Evolutionary conservation across 1,140 invertebrate species (phyloP), one percentile per base, ranked within the genome.

Genomic region (Scaptodrosophila lebanonensis): DNA sequence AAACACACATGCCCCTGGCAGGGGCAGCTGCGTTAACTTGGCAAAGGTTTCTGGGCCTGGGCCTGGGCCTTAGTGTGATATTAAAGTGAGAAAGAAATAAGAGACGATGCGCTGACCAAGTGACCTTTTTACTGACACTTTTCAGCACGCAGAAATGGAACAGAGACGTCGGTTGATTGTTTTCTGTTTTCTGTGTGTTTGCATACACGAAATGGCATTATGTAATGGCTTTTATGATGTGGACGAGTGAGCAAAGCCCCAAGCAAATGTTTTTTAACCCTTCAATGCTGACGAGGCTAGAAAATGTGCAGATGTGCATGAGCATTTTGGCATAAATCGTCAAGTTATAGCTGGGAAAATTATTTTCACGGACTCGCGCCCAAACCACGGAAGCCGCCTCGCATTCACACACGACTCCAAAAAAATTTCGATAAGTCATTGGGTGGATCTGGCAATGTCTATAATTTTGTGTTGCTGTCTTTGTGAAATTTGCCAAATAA

Each of bases 61-160:
- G 5, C 9, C 9, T 6, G 5, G 5, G 5, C 9, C 27, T 9
- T 6, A 6, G 27, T 29, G 27, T 29, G 27, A 63, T 58, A 65
- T 64, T 66, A 47, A 47, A n/a, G n/a, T n/a, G n/a, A n/a, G n/a
- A 45, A 33, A 61, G 65, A 66, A 77, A 77, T 75, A 77, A 82
- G 82, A 66, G 63, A 66, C 54, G 29, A 18, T 47, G 15, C 11
- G 60, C 56, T 79, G 75, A 82, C 75, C 75, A 82, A 82, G 69
- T 82, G 75, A 82, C 75, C 75, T 82, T 82, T 82, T 64, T 66
- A 62, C 73, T 82, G 73, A 79, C 75, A 82, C 76, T 82, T 79
- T 70, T 79, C 68, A 59, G 42, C 59, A 30, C 30, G 12, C 39
- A 25, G 39, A 79, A 65, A 69, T 73, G 73, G 64, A 68, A 79